These are phyloP conservation scores for Heliconius hewitsoni DNA, from an alignment of 1,140 invertebrate species.

Conservation along the genomic window DNA sequence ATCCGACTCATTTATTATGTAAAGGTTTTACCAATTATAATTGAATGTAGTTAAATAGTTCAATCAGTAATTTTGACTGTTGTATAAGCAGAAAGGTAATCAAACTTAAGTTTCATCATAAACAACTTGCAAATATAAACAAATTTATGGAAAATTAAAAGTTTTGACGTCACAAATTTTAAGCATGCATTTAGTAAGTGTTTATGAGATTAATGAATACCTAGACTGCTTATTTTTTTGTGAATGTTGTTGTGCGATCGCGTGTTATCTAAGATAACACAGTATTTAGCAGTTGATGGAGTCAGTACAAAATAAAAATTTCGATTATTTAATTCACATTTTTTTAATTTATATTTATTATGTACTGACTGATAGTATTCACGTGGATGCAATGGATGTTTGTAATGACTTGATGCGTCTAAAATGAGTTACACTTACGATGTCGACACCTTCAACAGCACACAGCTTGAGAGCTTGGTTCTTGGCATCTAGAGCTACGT, in stretches of 20 bases:
- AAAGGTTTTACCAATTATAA: conserved; percentile 16
- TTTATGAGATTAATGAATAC: not conserved
- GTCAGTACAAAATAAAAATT: conserved; percentile 21
- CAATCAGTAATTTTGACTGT: not conserved
- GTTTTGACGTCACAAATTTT: not conserved
- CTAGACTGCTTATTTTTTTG: conserved; percentile 13
- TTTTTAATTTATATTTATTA: not conserved
- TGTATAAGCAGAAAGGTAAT: not conserved
- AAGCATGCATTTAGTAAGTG: conserved; percentile 1
- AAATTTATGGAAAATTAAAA: not conserved
- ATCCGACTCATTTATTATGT: conserved; percentile 22
- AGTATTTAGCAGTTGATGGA: conserved; percentile 19
- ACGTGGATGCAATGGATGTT: conserved; percentile 17
- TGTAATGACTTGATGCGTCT: conserved; percentile 32
- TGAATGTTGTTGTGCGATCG: not conserved
- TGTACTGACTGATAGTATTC: conserved; percentile 12
- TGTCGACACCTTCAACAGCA: conserved; percentile 96
- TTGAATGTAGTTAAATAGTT: not conserved
- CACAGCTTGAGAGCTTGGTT: conserved; percentile 98
- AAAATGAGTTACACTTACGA: conserved; percentile 85
- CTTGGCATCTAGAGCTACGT: conserved; percentile 97
- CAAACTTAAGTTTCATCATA: not conserved
- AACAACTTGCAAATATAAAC: not conserved
- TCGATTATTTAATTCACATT: not conserved
- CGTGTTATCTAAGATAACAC: conserved; percentile 24